Percentiles rank a stretch among this genome's conserved stretches.
phyloP scores from a whole-genome alignment of 2,888 invertebrate species.

The Sarcophaga carnaria region DNA sequence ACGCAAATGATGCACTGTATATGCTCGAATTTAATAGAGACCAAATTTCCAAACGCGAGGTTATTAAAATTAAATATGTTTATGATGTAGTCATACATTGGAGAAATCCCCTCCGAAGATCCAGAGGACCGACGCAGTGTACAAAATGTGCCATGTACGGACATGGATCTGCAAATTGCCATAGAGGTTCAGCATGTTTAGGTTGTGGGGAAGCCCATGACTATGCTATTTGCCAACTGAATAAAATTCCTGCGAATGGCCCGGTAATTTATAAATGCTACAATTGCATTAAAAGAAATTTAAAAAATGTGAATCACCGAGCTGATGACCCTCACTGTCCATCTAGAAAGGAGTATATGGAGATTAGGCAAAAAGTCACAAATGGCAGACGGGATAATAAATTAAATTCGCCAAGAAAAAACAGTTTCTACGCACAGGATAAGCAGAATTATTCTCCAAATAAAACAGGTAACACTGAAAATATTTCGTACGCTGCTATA shows the following conservation, averaged over 20 bases:
- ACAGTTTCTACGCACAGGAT: too few relatives aligned
- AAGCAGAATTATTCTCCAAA: too few relatives aligned
- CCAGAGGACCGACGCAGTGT: constrained; percentile 1
- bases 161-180: neutral
- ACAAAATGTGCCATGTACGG: neutral
- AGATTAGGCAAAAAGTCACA: constrained; percentile 13
- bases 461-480: constrained; percentile 22
- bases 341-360: neutral
- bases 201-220: neutral
- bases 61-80: constrained; percentile 2
- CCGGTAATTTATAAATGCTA: neutral
- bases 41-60: neutral
- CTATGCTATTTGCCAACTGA: neutral
- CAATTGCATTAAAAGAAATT: too few relatives aligned
- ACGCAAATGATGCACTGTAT: neutral
- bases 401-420: neutral
- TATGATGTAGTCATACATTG: constrained; percentile 8
- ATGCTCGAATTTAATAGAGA: constrained; percentile 11
- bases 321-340: too few relatives aligned
- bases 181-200: neutral
- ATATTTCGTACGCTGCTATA: constrained; percentile 13
- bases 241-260: neutral
- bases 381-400: neutral
- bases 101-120: constrained; percentile 1
- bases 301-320: too few relatives aligned